A percentile compares a stretch with the other conserved stretches of the same genome.
phyloP scores from a whole-genome alignment of 1,140 invertebrate genomes.

The Sitophilus oryzae region DNA sequence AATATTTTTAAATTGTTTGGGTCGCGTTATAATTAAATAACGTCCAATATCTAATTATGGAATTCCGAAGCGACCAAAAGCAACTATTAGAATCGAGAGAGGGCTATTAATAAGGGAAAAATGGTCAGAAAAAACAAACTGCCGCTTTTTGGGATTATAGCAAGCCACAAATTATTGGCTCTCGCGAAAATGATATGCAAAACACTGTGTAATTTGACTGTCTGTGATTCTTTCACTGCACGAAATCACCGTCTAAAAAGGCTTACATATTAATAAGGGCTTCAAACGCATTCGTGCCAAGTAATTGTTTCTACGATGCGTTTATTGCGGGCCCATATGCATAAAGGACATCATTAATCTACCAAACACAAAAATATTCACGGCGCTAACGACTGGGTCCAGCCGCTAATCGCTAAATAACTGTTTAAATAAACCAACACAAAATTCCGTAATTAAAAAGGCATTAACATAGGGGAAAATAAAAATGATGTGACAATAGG shows the following conservation, averaged over 20 bases:
- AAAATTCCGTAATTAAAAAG: constrained; percentile 15
- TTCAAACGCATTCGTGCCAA: constrained; percentile 39
- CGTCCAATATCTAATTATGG: too few relatives aligned
- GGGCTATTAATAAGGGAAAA: constrained; percentile 27
- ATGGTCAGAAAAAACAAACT: too few relatives aligned
- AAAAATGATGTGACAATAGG: neutral
- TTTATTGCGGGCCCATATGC: constrained; percentile 19
- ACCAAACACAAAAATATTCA: constrained; percentile 8
- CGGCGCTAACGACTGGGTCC: constrained; percentile 11
- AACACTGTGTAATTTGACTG: constrained; percentile 40
- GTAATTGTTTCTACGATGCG: constrained; percentile 32
- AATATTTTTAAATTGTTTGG: too few relatives aligned
- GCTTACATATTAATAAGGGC: constrained; percentile 40
- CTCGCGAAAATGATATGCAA: constrained; percentile 42
- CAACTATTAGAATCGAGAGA: constrained; percentile 25
- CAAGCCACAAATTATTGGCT: constrained; percentile 39
- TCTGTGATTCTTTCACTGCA: constrained; percentile 37
- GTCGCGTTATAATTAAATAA: too few relatives aligned
- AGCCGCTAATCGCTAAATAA: constrained; percentile 20
- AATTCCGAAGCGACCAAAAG: too few relatives aligned
- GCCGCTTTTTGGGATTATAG: constrained; percentile 38
- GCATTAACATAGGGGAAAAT: constrained; percentile 7
- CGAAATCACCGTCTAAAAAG: constrained; percentile 33
- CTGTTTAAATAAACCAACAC: constrained; percentile 12
- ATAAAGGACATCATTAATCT: constrained; percentile 16